Conservation (phyloP, 2,113 vertebrate species). For the Sarotherodon lohbergeri region DNA sequence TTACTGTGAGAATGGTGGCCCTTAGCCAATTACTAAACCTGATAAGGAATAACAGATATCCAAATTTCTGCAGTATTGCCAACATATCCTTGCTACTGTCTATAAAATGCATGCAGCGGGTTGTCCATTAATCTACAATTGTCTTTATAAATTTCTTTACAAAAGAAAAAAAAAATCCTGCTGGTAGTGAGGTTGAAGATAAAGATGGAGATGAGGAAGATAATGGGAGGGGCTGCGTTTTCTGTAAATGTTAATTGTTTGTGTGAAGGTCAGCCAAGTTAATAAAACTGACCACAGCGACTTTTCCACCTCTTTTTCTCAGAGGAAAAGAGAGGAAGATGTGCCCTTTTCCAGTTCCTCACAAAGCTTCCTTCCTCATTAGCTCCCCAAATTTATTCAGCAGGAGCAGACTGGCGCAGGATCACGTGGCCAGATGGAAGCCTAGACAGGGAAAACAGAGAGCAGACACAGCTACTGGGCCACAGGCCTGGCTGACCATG, state of each 20-base stretch:
- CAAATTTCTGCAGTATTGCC: constrained; percentile 27
- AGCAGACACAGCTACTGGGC: constrained; percentile 21
- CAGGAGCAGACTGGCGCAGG: constrained; percentile 5
- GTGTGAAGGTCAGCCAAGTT: constrained; percentile 80
- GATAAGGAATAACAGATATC: constrained; percentile 15
- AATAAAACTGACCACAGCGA: constrained; percentile 70
- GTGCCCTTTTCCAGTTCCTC: constrained; percentile 69
- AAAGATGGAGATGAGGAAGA: constrained; percentile 42
- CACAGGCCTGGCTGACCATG: constrained; percentile 36
- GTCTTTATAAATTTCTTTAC: background rate
- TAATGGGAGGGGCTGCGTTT: constrained; percentile 66
- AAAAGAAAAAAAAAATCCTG: background rate
- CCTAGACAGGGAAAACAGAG: constrained; percentile 7
- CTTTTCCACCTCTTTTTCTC: constrained; percentile 55
- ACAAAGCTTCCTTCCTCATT: constrained; percentile 67
- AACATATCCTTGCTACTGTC: constrained; percentile 16
- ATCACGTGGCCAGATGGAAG: constrained; percentile 38
- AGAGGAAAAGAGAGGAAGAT: constrained; percentile 56
- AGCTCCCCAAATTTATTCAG: constrained; percentile 57
- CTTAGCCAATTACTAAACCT: constrained; percentile 37
- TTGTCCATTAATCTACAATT: constrained; percentile 8
- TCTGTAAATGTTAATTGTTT: constrained; percentile 85
- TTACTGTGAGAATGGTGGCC: background rate
- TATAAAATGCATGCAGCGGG: background rate
- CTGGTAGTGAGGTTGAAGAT: constrained; percentile 26